These are phyloP conservation scores for Apis cerana DNA, from an alignment of 1,140 invertebrate genomes.

Conservation along the genomic window DNA sequence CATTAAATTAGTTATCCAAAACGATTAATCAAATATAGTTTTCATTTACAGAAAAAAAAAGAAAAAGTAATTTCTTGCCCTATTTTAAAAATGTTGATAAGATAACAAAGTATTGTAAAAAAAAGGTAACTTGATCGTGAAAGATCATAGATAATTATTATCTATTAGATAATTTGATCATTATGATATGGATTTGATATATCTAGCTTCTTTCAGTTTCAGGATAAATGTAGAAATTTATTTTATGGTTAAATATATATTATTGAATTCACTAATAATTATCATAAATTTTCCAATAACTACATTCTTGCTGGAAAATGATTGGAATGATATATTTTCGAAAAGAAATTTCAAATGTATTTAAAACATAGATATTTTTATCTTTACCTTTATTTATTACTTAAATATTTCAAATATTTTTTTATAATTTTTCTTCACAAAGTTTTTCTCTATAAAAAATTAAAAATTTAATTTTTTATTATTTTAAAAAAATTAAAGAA, in stretches of 20 bases:
- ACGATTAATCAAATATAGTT: neutral
- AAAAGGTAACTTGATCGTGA: neutral
- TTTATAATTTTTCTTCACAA: too few relatives aligned
- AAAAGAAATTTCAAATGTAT: neutral
- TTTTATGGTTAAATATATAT: neutral
- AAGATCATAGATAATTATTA: slow-evolving; percentile 14
- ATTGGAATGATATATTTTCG: neutral
- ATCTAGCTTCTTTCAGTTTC: too few relatives aligned
- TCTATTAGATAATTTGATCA: neutral
- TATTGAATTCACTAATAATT: neutral
- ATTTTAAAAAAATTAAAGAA: too few relatives aligned
- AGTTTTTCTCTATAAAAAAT: too few relatives aligned
- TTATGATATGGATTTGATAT: neutral
- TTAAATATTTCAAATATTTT: too few relatives aligned
- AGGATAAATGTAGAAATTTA: neutral
- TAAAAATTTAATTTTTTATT: too few relatives aligned
- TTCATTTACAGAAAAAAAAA: neutral
- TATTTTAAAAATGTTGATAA: neutral
- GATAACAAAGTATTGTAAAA: neutral
- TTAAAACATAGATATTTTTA: too few relatives aligned
- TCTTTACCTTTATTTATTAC: too few relatives aligned
- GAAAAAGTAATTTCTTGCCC: neutral
- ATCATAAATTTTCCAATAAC: neutral
- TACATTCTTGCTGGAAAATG: neutral
- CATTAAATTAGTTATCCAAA: too few relatives aligned